Conservation (phyloP, 1,140 invertebrate genomes). For the Atta colombica region DNA sequence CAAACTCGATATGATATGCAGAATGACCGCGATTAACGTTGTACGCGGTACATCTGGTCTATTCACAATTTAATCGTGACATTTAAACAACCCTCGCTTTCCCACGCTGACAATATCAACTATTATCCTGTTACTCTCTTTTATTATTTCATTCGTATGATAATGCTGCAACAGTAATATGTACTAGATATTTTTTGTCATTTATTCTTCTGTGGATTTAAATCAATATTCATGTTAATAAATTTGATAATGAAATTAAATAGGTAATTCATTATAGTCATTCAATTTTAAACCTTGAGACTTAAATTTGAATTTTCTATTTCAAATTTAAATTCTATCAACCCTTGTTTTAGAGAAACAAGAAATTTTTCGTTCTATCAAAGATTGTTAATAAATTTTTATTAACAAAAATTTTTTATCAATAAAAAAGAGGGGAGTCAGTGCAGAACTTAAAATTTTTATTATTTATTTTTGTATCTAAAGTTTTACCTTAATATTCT, state of each 20-base stretch:
- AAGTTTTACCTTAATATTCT: neutral
- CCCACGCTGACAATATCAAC: neutral
- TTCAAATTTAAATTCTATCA: neutral
- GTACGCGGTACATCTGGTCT: neutral
- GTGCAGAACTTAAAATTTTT: too few relatives aligned
- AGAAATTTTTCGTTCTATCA: too few relatives aligned
- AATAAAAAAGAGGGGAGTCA: too few relatives aligned
- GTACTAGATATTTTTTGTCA: neutral
- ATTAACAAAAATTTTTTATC: too few relatives aligned
- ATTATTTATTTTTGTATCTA: neutral
- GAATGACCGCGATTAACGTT: conserved; percentile 49
- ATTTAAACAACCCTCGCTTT: conserved; percentile 24
- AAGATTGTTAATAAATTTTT: too few relatives aligned
- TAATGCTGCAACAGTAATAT: neutral
- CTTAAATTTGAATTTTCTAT: too few relatives aligned
- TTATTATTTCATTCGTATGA: neutral
- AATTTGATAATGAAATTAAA: neutral
- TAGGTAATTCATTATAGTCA: neutral
- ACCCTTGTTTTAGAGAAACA: neutral
- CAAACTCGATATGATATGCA: conserved; percentile 13
- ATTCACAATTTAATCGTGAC: conserved; percentile 25
- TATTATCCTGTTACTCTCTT: conserved; percentile 14
- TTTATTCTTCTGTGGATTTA: neutral
- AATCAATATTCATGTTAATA: neutral
- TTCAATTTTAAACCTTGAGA: neutral